Conservation (phyloP, 2,113 vertebrate species). For the Glaucomys volans region DNA sequence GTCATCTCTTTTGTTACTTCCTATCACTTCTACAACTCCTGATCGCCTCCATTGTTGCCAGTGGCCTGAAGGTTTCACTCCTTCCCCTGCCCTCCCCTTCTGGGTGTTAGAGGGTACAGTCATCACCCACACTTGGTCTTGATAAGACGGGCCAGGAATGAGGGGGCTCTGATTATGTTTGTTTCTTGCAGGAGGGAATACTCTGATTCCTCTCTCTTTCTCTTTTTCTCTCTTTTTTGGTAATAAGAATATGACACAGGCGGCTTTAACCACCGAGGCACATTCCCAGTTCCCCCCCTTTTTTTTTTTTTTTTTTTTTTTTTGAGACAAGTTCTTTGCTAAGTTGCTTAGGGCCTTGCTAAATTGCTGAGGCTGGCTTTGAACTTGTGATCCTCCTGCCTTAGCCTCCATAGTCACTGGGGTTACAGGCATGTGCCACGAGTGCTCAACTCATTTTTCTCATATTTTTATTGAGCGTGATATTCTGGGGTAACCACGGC, state of each 20-base stretch:
- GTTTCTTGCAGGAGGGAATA: background rate
- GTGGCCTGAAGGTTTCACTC: background rate
- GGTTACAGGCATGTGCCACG: background rate
- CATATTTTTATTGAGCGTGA: conserved; percentile 45
- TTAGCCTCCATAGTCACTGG: background rate
- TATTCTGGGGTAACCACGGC: background rate
- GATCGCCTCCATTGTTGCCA: background rate
- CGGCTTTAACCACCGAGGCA: background rate
- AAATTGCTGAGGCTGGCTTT: background rate
- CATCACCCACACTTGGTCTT: conserved; percentile 85
- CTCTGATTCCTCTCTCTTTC: background rate
- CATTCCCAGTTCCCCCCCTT: background rate
- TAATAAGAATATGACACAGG: background rate
- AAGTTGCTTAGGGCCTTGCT: too few relatives aligned
- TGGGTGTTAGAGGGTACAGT: conserved; percentile 90
- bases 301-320: background rate
- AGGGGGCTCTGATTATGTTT: background rate
- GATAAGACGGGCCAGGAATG: conserved; percentile 91
- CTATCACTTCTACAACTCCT: background rate
- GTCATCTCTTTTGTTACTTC: background rate
- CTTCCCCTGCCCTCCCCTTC: background rate
- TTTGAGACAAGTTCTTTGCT: too few relatives aligned
- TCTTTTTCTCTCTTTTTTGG: background rate
- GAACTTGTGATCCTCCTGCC: background rate
- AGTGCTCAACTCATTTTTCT: background rate